Evolutionary conservation across 2,888 invertebrate species (phyloP).

Genomic region (Cephonodes hylas): DNA sequence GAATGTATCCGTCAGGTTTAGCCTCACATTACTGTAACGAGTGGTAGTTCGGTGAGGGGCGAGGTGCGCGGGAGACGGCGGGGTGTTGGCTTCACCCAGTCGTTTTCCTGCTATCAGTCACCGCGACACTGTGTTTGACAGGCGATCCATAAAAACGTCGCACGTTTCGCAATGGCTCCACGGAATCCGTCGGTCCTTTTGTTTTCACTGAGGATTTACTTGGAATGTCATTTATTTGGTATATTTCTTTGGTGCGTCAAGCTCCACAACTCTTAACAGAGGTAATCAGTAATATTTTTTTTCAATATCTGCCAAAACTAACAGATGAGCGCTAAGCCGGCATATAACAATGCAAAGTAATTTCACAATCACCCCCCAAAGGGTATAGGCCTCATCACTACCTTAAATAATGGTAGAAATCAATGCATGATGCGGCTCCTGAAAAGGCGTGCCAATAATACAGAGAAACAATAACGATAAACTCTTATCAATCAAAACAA

Average conservation of each 20-base stretch:
- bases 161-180: constrained; percentile 14
- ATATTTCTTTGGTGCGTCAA: neutral
- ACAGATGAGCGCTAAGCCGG: too few species aligned
- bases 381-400: too few species aligned
- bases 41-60: constrained; percentile 20
- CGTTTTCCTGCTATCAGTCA: constrained; percentile 25
- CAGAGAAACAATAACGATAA: too few species aligned
- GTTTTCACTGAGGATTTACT: constrained; percentile 4
- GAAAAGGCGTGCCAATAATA: too few species aligned
- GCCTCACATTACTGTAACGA: constrained; percentile 56
- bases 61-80: neutral
- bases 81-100: constrained; percentile 22
- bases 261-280: neutral
- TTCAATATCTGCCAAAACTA: too few species aligned
- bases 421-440: too few species aligned
- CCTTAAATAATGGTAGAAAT: too few species aligned
- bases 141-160: constrained; percentile 18
- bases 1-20: constrained; percentile 57
- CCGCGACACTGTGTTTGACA: constrained; percentile 17
- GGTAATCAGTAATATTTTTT: too few species aligned
- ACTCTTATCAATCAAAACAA: too few species aligned
- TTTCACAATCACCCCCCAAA: too few species aligned
- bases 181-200: constrained; percentile 8
- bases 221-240: neutral
- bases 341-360: too few species aligned